These are phyloP conservation scores for Puntigrus tetrazona DNA, from an alignment of 2,113 vertebrate species.

Conservation along the genomic window DNA sequence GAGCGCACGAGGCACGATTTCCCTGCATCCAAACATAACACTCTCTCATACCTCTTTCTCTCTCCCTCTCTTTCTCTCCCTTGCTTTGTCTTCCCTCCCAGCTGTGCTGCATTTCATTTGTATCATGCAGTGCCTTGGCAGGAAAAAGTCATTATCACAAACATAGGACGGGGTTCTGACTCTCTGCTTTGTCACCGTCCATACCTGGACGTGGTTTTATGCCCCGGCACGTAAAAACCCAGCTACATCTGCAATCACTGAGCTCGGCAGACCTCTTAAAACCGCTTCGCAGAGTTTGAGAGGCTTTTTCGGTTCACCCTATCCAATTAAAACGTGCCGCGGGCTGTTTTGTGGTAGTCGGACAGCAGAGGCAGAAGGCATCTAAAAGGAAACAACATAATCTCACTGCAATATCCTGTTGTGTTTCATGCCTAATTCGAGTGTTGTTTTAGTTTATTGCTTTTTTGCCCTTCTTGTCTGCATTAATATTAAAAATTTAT, in stretches of 20 bases:
- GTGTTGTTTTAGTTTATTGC: slow-evolving; percentile 96
- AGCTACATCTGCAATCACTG: slow-evolving; percentile 54
- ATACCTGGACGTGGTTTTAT: slow-evolving; percentile 65
- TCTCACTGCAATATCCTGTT: slow-evolving; percentile 99
- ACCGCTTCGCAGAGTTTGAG: slow-evolving; percentile 50
- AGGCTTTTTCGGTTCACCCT: slow-evolving; percentile 54
- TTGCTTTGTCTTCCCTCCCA: slow-evolving; percentile 63
- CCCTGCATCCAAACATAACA: slow-evolving; percentile 82
- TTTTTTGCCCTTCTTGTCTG: slow-evolving; percentile 85
- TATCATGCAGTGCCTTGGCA: slow-evolving; percentile 69
- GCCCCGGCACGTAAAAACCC: slow-evolving; percentile 42
- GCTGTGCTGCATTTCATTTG: slow-evolving; percentile 88
- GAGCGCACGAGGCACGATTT: slow-evolving; percentile 81
- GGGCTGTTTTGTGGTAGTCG: slow-evolving; percentile 66
- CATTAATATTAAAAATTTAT: slow-evolving; percentile 92
- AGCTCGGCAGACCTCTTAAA: slow-evolving; percentile 55
- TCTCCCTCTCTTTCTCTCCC: slow-evolving; percentile 32
- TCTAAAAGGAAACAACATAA: slow-evolving; percentile 91
- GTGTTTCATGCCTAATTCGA: slow-evolving; percentile 88
- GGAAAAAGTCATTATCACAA: slow-evolving; percentile 73
- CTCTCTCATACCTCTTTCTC: slow-evolving; percentile 59
- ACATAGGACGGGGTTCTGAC: slow-evolving; percentile 54
- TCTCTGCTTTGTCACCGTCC: slow-evolving; percentile 59
- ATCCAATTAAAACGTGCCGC: slow-evolving; percentile 66
- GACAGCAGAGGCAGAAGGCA: slow-evolving; percentile 71